Evolutionary conservation across 2,888 invertebrate species (phyloP), one percentile per base, ranked within the genome.

Genomic region (Orthonychiurus folsomi): DNA sequence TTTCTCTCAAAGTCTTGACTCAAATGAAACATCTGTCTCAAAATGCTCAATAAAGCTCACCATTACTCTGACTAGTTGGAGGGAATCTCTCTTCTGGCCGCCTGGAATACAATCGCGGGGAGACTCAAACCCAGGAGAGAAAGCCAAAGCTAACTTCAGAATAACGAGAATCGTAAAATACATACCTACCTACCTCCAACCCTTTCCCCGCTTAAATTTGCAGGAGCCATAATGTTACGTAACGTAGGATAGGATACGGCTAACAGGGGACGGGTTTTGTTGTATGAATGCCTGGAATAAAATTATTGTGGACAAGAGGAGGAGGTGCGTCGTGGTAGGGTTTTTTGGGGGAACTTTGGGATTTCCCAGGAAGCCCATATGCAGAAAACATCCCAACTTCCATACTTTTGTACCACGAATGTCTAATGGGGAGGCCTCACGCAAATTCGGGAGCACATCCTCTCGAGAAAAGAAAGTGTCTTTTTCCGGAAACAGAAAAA

Each of bases 1-100:
- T n/a, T 56, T 21, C 23, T 56, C 24, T 26, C 20, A 9, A 12
- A n/a, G 3, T 20, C 28, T 26, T 28, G n/a, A 24, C 57, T 52
- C 57, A 28, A 57, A 57, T 57, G 57, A 57, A 57, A 57, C 57
- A 57, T 57, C 57, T 57, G 57, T 57, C 57, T 57, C 57, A 18
- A 57, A 57, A 57, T 57, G 57, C 57, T 57, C 57, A 57, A 57
- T 57, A 57, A 57, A 57, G 25, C 57, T 21, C 20, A 37, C 37
- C 37, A 37, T 37, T 37, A 37, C 15, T 37, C 37, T 37, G 37
- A 37, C 37, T 37, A 37, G 37, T 37, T 37, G 37, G 37, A 37
- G 37, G 37, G 9, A 37, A 37, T 15, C 37, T 37, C 37, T 37
- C 15, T 37, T n/a, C n/a, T n/a, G n/a, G n/a, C n/a, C n/a, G n/a